phyloP scores from a whole-genome alignment of 2,797 vertebrate genomes.

The Adelosebastes latens region DNA sequence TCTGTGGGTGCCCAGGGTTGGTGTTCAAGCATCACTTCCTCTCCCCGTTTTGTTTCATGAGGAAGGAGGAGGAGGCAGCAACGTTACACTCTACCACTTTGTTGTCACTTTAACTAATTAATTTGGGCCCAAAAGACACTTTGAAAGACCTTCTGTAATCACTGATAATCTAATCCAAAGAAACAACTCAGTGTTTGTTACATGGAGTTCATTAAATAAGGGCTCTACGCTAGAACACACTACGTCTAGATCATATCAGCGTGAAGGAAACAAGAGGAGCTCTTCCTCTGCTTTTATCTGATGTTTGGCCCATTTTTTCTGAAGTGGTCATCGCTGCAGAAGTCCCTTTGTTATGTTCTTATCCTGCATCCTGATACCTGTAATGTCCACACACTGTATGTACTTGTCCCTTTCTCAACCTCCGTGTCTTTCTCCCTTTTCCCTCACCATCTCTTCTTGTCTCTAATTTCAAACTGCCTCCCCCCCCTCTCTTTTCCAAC shows the following conservation, averaged over 20 bases:
- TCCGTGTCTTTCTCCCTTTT: background rate
- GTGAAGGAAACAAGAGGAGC: slow-evolving; percentile 15
- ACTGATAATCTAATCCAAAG: slow-evolving; percentile 47
- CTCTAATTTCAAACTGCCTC: slow-evolving; percentile 15
- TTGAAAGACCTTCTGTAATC: slow-evolving; percentile 35
- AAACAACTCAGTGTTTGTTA: slow-evolving; percentile 36
- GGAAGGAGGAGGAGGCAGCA: background rate
- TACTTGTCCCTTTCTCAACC: background rate
- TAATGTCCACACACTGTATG: background rate
- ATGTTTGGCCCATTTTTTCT: background rate
- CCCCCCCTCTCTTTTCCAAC: slow-evolving; percentile 15
- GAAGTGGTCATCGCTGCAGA: background rate
- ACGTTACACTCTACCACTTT: slow-evolving; percentile 19
- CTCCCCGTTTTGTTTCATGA: background rate
- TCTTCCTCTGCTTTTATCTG: slow-evolving; percentile 5
- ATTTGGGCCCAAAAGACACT: slow-evolving; percentile 27
- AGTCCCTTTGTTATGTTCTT: background rate
- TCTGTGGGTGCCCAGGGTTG: background rate
- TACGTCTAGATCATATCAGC: slow-evolving; percentile 41
- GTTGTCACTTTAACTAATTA: slow-evolving; percentile 49
- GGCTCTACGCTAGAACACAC: slow-evolving; percentile 1
- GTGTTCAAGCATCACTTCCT: background rate
- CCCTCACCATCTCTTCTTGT: background rate
- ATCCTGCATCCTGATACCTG: background rate
- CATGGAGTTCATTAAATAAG: slow-evolving; percentile 54